Percentiles rank a stretch among this genome's conserved stretches.
These are phyloP conservation scores for Chrysaora quinquecirrha DNA, from an alignment of 30 jellyfish, hydroid and myxozoan genomes.

Conservation along the genomic window DNA sequence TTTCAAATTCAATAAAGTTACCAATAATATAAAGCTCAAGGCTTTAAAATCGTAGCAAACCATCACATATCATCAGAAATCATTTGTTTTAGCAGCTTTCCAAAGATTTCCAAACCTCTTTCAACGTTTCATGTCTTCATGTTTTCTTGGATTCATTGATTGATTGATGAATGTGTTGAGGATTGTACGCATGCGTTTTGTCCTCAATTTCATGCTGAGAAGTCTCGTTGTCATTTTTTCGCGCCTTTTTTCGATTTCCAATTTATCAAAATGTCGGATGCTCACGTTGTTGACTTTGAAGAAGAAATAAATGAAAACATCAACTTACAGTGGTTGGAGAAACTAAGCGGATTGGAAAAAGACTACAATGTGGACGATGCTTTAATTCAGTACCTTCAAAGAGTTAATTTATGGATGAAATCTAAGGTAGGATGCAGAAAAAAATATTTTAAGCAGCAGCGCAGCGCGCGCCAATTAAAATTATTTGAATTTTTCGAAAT, in stretches of 20 bases:
- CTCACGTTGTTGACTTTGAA: background rate
- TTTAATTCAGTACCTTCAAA: background rate
- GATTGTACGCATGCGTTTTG: background rate
- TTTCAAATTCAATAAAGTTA: no score
- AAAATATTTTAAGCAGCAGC: background rate
- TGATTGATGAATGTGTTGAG: background rate
- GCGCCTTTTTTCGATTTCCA: no score
- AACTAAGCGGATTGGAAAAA: no score
- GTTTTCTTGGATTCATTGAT: background rate
- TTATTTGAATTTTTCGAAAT: no score
- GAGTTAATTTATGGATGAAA: slow-evolving; percentile 32
- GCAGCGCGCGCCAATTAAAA: no score
- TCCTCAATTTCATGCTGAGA: background rate
- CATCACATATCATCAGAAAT: background rate
- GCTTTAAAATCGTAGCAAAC: background rate
- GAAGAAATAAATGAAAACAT: background rate
- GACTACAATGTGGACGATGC: background rate
- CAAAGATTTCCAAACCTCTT: background rate
- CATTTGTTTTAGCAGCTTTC: background rate
- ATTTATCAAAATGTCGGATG: background rate
- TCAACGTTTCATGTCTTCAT: background rate
- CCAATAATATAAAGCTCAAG: background rate
- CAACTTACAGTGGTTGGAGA: background rate
- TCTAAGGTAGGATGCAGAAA: background rate
- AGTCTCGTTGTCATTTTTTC: background rate